Evolutionary conservation across 2,113 vertebrate genomes (phyloP), one percentile per base, ranked within the genome.

Genomic region (Motacilla alba): DNA sequence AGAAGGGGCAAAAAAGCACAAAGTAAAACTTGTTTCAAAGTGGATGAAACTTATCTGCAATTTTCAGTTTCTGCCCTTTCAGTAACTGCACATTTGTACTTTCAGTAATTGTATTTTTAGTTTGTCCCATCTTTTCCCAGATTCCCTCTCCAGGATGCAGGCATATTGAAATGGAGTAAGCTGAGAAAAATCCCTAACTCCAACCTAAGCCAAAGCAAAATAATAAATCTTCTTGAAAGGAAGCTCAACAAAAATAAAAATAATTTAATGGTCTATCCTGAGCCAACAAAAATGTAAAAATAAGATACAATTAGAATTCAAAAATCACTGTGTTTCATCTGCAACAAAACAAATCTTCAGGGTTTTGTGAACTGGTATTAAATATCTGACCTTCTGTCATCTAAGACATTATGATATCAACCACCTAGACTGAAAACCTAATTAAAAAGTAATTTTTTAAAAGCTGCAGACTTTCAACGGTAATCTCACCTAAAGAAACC

Each of bases 161-260:
- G 41, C 64, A 27, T 43, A 85, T 17, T 88, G 87, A 95, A 94
- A 93, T 39, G 39, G 56, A 96, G 56, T 69, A 88, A 90, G 82
- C 91, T 96, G 89, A 79, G 93, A 95, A 97, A 95, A 93, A 88
- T 81, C 55, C 20, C 56, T 66, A 56, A 80, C 44, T 83, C 67
- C 37, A 92, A 68, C 13, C 19, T 78, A 78, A 75, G 95, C 75
- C 92, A 95, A 91, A 84, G 66, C 24, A 93, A 94, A 87, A 89
- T 28, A 88, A 93, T 90, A 90, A 94, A 93, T 95, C 47, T 76
- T 85, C 86, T 89, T 88, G 68, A 93, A 90, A 94, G 55, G 59
- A 94, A 88, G 46, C 46, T 90, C 6, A 75, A 44, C 47, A 83
- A 80, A 44, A 85, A 74, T n/a, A 64, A 85, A 59, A 75, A 44